A percentile compares a stretch with the other conserved stretches of the same genome.
These are phyloP conservation scores for Sebastes ruberrimus DNA, from an alignment of 2,797 vertebrate genomes.

Conservation along the genomic window DNA sequence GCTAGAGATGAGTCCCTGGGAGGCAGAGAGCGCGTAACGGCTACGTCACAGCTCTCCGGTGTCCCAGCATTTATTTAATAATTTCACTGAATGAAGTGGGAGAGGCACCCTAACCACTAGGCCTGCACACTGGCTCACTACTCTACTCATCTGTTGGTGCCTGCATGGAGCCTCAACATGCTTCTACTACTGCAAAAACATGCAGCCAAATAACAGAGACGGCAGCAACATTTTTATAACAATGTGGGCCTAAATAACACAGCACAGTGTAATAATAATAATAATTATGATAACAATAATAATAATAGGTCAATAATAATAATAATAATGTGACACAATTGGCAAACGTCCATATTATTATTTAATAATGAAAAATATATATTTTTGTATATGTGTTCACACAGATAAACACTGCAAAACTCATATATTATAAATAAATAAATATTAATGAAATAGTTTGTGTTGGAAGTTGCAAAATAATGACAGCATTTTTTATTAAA, in stretches of 20 bases:
- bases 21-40: constrained; percentile 77
- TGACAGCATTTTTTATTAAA: neutral
- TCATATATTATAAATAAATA: neutral
- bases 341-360: neutral
- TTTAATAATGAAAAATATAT: neutral
- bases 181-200: neutral
- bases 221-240: neutral
- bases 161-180: constrained; percentile 18
- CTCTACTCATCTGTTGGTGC: constrained; percentile 7
- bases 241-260: neutral
- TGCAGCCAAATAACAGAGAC: constrained; percentile 9
- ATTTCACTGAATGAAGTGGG: constrained; percentile 79
- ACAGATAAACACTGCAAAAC: neutral
- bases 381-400: neutral
- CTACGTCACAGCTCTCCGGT: constrained; percentile 88
- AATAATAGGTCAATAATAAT: neutral
- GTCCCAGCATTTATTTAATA: constrained; percentile 86
- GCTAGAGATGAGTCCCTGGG: constrained; percentile 66
- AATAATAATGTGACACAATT: neutral
- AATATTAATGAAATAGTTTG: neutral
- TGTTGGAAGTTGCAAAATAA: neutral
- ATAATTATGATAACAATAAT: neutral
- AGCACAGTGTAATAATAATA: neutral
- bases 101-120: constrained; percentile 77
- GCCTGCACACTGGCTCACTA: constrained; percentile 57